Evolutionary conservation across 2,888 invertebrate genomes (phyloP).

Genomic region (Acanthopleura granulata): DNA sequence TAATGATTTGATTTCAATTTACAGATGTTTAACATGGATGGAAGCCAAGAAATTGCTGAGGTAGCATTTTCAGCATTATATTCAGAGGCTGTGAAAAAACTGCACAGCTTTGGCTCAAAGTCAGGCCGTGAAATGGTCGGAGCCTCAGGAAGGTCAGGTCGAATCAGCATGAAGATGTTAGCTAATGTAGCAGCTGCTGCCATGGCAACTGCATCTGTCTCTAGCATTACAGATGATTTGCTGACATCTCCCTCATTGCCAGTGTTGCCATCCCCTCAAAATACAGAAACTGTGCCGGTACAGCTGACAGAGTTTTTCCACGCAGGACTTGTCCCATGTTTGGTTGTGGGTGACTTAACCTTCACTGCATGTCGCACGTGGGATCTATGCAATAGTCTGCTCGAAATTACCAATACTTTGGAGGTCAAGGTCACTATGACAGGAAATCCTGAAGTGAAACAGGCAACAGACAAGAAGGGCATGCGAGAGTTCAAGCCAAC

Average conservation of each 20-base stretch:
- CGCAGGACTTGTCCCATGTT: constrained; percentile 40
- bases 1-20: constrained; percentile 20
- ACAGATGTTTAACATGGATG: constrained; percentile 61
- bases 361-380: constrained; percentile 52
- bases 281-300: background rate
- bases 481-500: constrained; percentile 29
- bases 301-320: constrained; percentile 32
- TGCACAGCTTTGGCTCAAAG: constrained; percentile 39
- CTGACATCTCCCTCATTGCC: constrained; percentile 43
- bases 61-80: constrained; percentile 58
- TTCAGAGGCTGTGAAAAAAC: constrained; percentile 43
- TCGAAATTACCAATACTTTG: constrained; percentile 44
- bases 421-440: background rate
- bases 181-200: constrained; percentile 63
- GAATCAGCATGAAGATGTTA: constrained; percentile 46
- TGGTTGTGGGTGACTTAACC: constrained; percentile 59
- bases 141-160: constrained; percentile 25
- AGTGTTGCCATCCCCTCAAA: constrained; percentile 15
- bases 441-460: background rate
- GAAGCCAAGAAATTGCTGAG: constrained; percentile 49
- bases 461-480: background rate
- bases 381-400: constrained; percentile 56
- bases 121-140: constrained; percentile 25
- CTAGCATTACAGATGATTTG: constrained; percentile 58
- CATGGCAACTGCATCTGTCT: constrained; percentile 54